Evolutionary conservation across 2,113 vertebrate species (phyloP).

Genomic region (Callipepla squamata): DNA sequence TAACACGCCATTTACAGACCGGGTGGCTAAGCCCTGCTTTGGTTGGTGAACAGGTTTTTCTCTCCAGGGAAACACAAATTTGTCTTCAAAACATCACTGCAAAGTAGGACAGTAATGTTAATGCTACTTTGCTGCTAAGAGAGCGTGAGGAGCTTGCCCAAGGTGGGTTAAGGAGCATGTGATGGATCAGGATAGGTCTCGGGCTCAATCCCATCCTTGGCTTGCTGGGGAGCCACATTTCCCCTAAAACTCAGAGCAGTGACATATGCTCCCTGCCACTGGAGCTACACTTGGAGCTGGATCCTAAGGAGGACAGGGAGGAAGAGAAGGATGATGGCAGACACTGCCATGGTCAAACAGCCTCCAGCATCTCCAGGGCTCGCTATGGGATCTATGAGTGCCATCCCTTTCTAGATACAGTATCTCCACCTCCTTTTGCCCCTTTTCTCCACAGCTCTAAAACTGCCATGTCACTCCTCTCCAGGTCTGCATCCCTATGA

Average conservation of each 20-base stretch:
- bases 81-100: constrained; percentile 21
- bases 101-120: constrained; percentile 9
- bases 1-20: neutral
- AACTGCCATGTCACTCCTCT: neutral
- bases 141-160: neutral
- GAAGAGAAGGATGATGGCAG: neutral
- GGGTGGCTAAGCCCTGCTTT: neutral
- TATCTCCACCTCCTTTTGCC: neutral
- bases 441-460: fast-evolving
- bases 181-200: neutral
- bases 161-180: neutral
- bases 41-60: constrained; percentile 6
- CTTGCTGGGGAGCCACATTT: neutral
- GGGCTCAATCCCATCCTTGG: fast-evolving
- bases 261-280: neutral
- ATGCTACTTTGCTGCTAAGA: neutral
- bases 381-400: neutral
- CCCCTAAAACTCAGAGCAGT: neutral
- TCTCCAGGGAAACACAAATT: neutral
- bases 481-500: fast-evolving
- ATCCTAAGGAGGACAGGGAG: neutral
- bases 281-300: neutral
- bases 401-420: neutral
- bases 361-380: neutral
- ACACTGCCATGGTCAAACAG: neutral